Conservation (phyloP, 2,888 invertebrate genomes). For the Sinhomidia bicolor region DNA sequence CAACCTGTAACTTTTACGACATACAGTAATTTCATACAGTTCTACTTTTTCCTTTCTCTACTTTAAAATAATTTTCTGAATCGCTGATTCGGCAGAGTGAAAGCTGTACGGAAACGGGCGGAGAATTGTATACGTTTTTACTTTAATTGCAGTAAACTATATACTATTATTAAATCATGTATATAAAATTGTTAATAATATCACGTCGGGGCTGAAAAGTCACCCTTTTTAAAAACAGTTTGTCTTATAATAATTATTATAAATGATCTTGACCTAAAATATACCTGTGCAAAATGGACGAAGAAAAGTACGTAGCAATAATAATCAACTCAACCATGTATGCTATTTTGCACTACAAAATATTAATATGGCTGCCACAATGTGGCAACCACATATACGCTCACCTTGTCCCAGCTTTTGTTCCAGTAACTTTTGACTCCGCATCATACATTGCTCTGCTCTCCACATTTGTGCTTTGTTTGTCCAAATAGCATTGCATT, state of each 20-base stretch:
- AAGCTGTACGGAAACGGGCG: slow-evolving; percentile 41
- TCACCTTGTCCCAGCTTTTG: no score
- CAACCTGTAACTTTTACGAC: slow-evolving; percentile 22
- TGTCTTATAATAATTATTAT: neutral
- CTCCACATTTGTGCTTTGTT: no score
- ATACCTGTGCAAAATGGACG: slow-evolving; percentile 44
- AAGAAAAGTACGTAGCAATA: slow-evolving; percentile 48
- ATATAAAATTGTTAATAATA: neutral
- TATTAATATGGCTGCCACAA: no score
- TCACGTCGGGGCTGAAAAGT: neutral
- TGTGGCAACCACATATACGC: no score
- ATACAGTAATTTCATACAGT: neutral
- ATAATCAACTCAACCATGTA: neutral
- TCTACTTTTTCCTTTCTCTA: neutral
- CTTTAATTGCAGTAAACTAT: slow-evolving; percentile 10
- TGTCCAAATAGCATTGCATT: no score
- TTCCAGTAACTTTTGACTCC: no score
- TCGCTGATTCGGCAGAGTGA: no score
- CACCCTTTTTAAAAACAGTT: neutral
- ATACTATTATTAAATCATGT: neutral
- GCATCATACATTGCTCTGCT: no score
- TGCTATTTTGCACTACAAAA: neutral
- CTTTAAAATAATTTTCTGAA: neutral
- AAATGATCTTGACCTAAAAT: slow-evolving; percentile 61
- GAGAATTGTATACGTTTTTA: neutral